Base-by-base conservation (phyloP, 1,140 invertebrate species). In the Goniozus legneri region DNA sequence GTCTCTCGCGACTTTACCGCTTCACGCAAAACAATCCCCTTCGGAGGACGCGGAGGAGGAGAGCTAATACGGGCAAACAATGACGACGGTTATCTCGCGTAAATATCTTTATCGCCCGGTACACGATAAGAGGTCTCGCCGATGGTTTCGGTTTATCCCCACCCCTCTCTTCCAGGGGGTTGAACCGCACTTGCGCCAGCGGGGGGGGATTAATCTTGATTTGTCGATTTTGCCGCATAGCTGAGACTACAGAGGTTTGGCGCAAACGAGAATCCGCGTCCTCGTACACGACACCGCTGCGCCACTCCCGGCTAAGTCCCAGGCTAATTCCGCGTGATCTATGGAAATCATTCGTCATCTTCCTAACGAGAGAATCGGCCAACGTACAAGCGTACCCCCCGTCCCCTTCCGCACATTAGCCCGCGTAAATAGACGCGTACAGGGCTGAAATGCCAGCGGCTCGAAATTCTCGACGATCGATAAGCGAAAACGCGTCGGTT, bases 61-160 rank as follows among this genome's bases (percentile, higher is more conserved):
- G 31, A 44, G 51, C 41, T 44, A 55, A 51, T 41, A 44, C 44
- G 40, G 38, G 47, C 55, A 60, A 63, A 64, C 58, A 64, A 67
- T 63, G 54, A 49, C 44, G 34, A 46, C 22, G 46, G 44, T 65
- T 66, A 64, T 66, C 60, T 53, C 15, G 48, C 33, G 52, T 56
- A 67, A 65, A 69, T 62, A 69, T 69, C 64, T 65, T 58, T 64
- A 65, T 69, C 61, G 61, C 35, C 34, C 43, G 31, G 38, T 41
- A 49, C 24, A 47, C 44, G 47, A 44, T 50, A 43, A 52, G 46
- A 50, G 37, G 53, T 31, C n/a, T n/a, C n/a, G n/a, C n/a, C n/a
- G n/a, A n/a, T n/a, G n/a, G n/a, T n/a, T 27, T 10, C 24, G 10
- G 4, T 27, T 6, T 10, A 4, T 10, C 24, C 24, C 10, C 10